phyloP scores from a whole-genome alignment of 2,888 invertebrate species.

The Coleophora deauratella region DNA sequence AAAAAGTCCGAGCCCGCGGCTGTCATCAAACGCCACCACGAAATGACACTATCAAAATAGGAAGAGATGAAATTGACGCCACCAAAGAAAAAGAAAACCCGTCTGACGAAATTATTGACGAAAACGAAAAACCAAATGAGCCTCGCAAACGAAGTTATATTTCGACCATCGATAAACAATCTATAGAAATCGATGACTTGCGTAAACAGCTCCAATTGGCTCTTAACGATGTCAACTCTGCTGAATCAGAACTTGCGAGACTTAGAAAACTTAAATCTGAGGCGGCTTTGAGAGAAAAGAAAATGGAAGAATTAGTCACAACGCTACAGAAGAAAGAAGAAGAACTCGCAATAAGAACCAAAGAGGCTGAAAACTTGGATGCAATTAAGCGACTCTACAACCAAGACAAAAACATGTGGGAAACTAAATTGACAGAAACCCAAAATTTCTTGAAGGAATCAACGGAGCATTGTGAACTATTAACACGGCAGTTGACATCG shows the following conservation, averaged over 20 bases:
- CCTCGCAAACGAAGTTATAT: conserved; percentile 68
- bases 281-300: conserved; percentile 80
- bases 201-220: conserved; percentile 80
- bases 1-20: conserved; percentile 71
- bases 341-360: conserved; percentile 80
- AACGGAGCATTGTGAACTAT: conserved; percentile 76
- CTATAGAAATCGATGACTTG: conserved; percentile 79
- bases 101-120: conserved; percentile 47
- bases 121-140: conserved; percentile 64
- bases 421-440: conserved; percentile 77
- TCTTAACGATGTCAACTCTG: conserved; percentile 75
- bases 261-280: conserved; percentile 81
- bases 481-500: conserved; percentile 78
- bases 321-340: conserved; percentile 85
- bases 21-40: conserved; percentile 69
- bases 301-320: conserved; percentile 84
- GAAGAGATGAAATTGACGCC: conserved; percentile 69
- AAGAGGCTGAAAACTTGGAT: conserved; percentile 79
- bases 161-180: conserved; percentile 77
- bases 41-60: conserved; percentile 72
- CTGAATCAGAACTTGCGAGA: conserved; percentile 83
- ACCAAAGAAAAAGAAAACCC: conserved; percentile 62
- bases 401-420: conserved; percentile 79
- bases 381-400: conserved; percentile 75
- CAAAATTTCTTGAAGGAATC: conserved; percentile 80